Conservation (phyloP, 1,140 invertebrate genomes). For the Listronotus oregonensis region DNA sequence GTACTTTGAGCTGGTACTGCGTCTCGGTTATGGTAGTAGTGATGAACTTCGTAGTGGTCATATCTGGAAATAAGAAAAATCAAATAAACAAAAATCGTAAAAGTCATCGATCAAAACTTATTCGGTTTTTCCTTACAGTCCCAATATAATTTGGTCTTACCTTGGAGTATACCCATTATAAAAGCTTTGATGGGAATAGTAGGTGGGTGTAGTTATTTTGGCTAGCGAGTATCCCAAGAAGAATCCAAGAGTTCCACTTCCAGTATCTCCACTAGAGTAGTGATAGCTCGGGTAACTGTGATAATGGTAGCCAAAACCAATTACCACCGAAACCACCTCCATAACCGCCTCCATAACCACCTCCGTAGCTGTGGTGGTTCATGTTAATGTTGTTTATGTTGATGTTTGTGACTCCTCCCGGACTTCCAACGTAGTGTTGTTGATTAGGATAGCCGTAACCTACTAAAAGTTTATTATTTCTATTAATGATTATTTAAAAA, state of each 20-base stretch:
- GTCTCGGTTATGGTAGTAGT: slow-evolving; percentile 45
- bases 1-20: slow-evolving; percentile 36
- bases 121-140: too few relatives aligned
- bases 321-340: slow-evolving; percentile 3
- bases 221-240: slow-evolving; percentile 44
- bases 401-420: slow-evolving; percentile 1
- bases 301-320: background rate
- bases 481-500: too few relatives aligned
- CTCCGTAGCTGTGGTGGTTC: slow-evolving; percentile 32
- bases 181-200: slow-evolving; percentile 15
- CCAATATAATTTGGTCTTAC: background rate
- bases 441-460: slow-evolving; percentile 11
- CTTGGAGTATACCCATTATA: slow-evolving; percentile 35
- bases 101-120: too few relatives aligned
- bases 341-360: slow-evolving; percentile 7
- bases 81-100: too few relatives aligned
- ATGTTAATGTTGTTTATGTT: slow-evolving; percentile 32
- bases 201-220: slow-evolving; percentile 41
- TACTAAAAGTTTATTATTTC: too few relatives aligned
- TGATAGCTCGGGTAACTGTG: slow-evolving; percentile 33
- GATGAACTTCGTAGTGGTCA: slow-evolving; percentile 46
- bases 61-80: too few relatives aligned
- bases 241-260: slow-evolving; percentile 42
- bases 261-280: slow-evolving; percentile 34
- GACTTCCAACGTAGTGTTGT: background rate